Percentiles rank a stretch among this genome's conserved stretches.
These are phyloP conservation scores for Spinus pinus DNA, from an alignment of 2,797 vertebrate species.

Conservation along the genomic window DNA sequence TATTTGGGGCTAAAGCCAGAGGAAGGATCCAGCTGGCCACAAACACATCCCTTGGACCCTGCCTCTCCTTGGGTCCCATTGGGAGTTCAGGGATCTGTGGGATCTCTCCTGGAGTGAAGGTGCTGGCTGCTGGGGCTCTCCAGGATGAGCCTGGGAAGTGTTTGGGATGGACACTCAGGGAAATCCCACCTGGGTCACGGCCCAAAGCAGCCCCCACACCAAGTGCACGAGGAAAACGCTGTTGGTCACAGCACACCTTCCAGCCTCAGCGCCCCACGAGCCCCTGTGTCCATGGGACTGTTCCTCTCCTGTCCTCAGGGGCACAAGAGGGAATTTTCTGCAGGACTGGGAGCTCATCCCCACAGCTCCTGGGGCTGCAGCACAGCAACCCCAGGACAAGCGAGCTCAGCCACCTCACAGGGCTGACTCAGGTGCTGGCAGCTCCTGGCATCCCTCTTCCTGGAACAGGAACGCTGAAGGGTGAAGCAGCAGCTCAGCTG, in stretches of 20 bases:
- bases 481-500: background rate
- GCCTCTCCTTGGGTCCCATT: fast-evolving
- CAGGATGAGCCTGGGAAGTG: background rate
- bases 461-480: background rate
- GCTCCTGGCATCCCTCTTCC: background rate
- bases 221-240: fast-evolving
- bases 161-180: background rate
- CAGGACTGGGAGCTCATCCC: background rate
- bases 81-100: background rate
- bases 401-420: background rate
- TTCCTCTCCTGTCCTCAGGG: background rate
- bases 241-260: background rate
- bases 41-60: background rate
- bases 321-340: background rate
- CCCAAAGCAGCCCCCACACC: background rate
- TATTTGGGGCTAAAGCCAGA: background rate
- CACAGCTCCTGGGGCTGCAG: fast-evolving
- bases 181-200: background rate
- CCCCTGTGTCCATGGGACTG: fast-evolving
- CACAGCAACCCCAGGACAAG: fast-evolving
- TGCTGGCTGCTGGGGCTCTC: background rate
- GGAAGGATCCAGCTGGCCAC: background rate
- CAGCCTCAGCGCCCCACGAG: fast-evolving
- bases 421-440: background rate
- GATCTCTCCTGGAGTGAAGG: fast-evolving